Percentiles rank a stretch among this genome's conserved stretches.
Conservation (phyloP, 1,140 invertebrate genomes). For the Trichonephila inaurata region DNA sequence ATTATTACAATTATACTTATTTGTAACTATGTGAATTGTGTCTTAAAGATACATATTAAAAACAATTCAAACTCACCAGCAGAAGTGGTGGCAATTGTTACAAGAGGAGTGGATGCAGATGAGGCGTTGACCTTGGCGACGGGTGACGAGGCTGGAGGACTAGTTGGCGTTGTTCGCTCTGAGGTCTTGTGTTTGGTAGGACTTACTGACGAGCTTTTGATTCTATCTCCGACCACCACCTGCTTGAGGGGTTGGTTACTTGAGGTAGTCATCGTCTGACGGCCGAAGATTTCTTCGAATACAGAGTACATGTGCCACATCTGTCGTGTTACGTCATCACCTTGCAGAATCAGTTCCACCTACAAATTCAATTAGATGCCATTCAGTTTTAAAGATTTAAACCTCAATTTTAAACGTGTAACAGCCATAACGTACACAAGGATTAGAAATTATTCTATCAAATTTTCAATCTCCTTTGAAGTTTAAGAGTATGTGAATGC, state of each 20-base stretch:
- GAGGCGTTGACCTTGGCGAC: not conserved
- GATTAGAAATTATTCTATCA: no score
- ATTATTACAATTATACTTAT: no score
- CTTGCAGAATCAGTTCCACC: slow-evolving; percentile 79
- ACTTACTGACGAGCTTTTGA: slow-evolving; percentile 39
- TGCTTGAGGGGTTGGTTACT: slow-evolving; percentile 59
- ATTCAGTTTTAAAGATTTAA: no score
- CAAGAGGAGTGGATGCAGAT: not conserved
- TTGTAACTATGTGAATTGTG: no score
- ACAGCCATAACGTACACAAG: no score
- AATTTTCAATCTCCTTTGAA: no score
- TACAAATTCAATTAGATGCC: not conserved
- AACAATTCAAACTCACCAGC: not conserved
- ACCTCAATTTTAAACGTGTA: no score
- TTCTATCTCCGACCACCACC: slow-evolving; percentile 70
- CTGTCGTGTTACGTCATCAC: slow-evolving; percentile 81
- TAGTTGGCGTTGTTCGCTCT: slow-evolving; percentile 35
- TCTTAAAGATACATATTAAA: no score
- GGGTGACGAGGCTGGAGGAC: slow-evolving; percentile 20
- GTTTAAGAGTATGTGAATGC: no score
- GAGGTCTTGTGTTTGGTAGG: slow-evolving; percentile 1
- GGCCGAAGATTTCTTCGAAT: slow-evolving; percentile 79
- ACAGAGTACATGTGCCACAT: slow-evolving; percentile 81
- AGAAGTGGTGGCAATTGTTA: not conserved
- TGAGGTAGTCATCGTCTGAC: slow-evolving; percentile 71